Evolutionary conservation across 2,888 invertebrate genomes (phyloP).

Genomic region (Parthenolecanium corni): DNA sequence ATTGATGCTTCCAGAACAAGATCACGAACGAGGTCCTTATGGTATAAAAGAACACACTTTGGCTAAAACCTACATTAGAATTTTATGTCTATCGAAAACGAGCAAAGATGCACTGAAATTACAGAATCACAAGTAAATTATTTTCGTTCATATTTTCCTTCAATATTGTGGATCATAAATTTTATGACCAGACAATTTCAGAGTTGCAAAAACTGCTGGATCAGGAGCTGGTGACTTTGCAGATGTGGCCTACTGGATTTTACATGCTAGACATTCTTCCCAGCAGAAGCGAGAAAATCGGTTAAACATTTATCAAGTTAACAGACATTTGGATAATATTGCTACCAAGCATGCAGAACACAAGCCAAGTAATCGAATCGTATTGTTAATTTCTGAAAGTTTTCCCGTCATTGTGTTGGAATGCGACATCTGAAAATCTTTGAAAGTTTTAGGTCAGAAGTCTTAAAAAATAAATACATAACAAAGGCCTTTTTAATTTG

Average conservation of each 20-base stretch:
- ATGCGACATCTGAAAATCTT: too few relatives aligned
- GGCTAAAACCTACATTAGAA: conserved; percentile 58
- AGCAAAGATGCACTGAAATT: conserved; percentile 43
- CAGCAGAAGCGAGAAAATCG: conserved; percentile 38
- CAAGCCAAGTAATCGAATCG: conserved; percentile 43
- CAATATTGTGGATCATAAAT: background rate
- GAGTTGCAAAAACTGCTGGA: conserved; percentile 44
- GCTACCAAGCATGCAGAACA: conserved; percentile 53
- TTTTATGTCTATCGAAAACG: conserved; percentile 59
- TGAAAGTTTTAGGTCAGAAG: too few relatives aligned
- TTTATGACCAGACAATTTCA: conserved; percentile 33
- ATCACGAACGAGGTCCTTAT: conserved; percentile 67
- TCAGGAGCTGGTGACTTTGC: conserved; percentile 60
- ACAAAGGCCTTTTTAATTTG: too few relatives aligned
- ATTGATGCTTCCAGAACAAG: conserved; percentile 63
- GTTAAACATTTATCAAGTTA: conserved; percentile 56
- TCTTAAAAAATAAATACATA: too few relatives aligned
- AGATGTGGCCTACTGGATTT: conserved; percentile 58
- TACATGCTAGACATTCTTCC: conserved; percentile 45
- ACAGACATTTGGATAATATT: conserved; percentile 61
- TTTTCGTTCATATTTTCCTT: conserved; percentile 13
- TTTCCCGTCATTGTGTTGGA: too few relatives aligned
- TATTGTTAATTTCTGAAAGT: background rate
- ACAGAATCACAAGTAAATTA: conserved; percentile 42
- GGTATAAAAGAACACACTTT: conserved; percentile 69